These are phyloP conservation scores for Epizoanthus scotinus DNA, from an alignment of 92 coral and sea anemone genomes.

Conservation along the genomic window DNA sequence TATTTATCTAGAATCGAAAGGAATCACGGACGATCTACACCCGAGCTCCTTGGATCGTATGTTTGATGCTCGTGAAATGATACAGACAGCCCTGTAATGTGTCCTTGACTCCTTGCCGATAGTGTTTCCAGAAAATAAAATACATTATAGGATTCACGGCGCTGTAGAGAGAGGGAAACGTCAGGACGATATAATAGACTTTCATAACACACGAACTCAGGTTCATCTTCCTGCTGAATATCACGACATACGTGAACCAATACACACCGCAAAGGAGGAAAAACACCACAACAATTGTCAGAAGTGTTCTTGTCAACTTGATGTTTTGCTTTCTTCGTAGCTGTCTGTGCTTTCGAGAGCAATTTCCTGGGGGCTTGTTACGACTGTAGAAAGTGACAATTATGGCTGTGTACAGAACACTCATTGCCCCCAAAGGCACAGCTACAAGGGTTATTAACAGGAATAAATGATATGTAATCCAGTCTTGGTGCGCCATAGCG, in stretches of 20 bases:
- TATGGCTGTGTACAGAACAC: conserved; percentile 21
- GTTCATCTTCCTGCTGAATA: conserved; percentile 7
- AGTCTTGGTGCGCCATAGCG: conserved; percentile 4
- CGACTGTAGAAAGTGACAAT: background rate
- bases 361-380: conserved; percentile 12
- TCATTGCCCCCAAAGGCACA: conserved; percentile 26
- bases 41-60: background rate
- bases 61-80: background rate
- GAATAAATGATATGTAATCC: conserved; percentile 16
- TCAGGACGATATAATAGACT: background rate
- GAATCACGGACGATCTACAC: too few relatives aligned
- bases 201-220: conserved; percentile 7
- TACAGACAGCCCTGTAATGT: conserved; percentile 12
- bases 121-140: conserved; percentile 18
- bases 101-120: conserved; percentile 10
- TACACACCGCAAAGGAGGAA: conserved; percentile 30
- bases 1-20: too few relatives aligned
- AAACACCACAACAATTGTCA: conserved; percentile 3
- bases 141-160: conserved; percentile 22
- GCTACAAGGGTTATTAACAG: conserved; percentile 15
- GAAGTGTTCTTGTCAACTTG: conserved; percentile 2
- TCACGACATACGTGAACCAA: conserved; percentile 8
- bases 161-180: conserved; percentile 30
- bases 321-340: conserved; percentile 28
- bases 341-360: background rate